Base-by-base conservation (phyloP, 1,140 invertebrate species). In the Apolygus lucorum region DNA sequence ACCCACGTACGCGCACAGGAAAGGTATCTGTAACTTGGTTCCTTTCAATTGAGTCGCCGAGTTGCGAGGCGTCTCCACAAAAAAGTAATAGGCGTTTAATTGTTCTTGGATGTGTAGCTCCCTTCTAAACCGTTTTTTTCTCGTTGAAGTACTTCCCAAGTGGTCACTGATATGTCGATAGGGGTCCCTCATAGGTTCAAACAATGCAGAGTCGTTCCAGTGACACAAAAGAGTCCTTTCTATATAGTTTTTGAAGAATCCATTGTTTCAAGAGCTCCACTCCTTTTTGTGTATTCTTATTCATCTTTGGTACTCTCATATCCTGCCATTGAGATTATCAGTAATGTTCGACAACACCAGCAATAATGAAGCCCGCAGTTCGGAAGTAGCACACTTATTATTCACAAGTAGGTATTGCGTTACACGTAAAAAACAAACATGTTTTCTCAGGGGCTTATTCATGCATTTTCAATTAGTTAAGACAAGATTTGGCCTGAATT, bases 21-120 rank as follows among this genome's bases (percentile, higher is more conserved):
- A 49, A 49, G 17, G 8, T 49, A 49, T 49, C 34, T 8, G 34
- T 49, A 11, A 17, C 34, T 49, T 17, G 17, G 34, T 49, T 49
- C 17, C 34, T n/a, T 17, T 42, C 54, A 59, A 59, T 59, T 13
- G 54, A 59, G 54, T 59, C 54, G 54, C 8, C 8, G 54, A 42
- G 34, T 42, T 42, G 34, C 34, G 4, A 42, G 17, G 34, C 34
- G 34, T 4, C 11, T 59, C 54, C 2, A 59, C 11, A 59, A 13
- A 22, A 59, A 59, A 59, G 22, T 59, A 59, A 59, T 59, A 11
- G 54, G 13, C 54, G 54, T 59, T 59, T 59, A 59, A 59, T 59
- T 59, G 54, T 59, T 59, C 13, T 59, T 59, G 8, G 22, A 11
- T 21, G 54, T 59, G 22, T 59, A 24, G 54, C 54, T n/a, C n/a